Percentiles rank a stretch among this genome's conserved stretches.
phyloP scores from a whole-genome alignment of 2,113 vertebrate genomes.

The Pan paniscus region DNA sequence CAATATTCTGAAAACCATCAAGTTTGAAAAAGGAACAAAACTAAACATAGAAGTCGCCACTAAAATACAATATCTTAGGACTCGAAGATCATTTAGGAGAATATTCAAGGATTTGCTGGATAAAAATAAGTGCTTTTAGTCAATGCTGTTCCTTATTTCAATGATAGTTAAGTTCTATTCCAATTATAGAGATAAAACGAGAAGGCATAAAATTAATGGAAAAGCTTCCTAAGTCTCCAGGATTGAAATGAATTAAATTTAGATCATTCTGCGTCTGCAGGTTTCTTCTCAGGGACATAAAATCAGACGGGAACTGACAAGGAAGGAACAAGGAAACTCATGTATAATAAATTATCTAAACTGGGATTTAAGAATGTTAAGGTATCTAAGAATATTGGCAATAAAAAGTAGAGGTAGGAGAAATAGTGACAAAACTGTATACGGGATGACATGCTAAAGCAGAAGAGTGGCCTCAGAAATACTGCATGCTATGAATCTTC shows the following conservation, averaged over 20 bases:
- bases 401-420: neutral
- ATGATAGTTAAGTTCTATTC: neutral
- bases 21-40: neutral
- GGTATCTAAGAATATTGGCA: neutral
- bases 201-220: neutral
- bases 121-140: conserved; percentile 35
- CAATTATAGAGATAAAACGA: neutral
- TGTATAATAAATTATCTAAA: neutral
- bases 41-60: neutral
- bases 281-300: neutral
- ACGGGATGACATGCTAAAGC: neutral
- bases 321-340: neutral
- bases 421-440: neutral
- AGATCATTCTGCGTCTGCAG: neutral
- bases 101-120: neutral
- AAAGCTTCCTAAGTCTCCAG: neutral
- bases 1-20: neutral
- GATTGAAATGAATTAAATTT: neutral
- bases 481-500: neutral
- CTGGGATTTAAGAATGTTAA: neutral
- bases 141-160: neutral
- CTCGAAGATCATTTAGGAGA: neutral
- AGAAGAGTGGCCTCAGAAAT: conserved; percentile 1
- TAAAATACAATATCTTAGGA: conserved; percentile 4
- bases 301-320: neutral